Conservation (phyloP, 2,888 invertebrate species). For the Megaustenia siamemsis region DNA sequence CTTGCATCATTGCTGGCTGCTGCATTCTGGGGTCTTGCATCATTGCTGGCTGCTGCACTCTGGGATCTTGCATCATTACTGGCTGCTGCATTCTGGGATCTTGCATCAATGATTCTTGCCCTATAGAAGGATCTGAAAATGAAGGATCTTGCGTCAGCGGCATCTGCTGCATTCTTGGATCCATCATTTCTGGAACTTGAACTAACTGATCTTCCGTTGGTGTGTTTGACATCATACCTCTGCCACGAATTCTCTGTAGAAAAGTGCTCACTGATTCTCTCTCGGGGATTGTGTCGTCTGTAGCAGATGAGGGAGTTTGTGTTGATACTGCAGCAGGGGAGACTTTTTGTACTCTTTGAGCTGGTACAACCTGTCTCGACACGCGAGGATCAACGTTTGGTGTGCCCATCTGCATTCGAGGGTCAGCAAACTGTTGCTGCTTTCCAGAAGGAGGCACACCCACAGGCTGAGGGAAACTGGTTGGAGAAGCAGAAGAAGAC, state of each 20-base stretch:
- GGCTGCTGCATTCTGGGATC: background rate
- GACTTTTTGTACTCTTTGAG: background rate
- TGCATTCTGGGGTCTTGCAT: background rate
- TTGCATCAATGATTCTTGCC: background rate
- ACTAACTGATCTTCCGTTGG: background rate
- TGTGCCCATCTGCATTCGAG: background rate
- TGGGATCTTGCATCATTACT: background rate
- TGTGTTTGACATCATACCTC: background rate
- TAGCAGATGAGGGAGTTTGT: background rate
- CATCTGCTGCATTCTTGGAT: background rate
- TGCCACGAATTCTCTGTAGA: background rate
- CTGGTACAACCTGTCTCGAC: background rate
- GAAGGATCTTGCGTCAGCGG: background rate
- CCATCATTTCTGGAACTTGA: background rate
- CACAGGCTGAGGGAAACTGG: background rate
- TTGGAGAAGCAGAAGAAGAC: background rate
- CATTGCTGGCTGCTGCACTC: background rate
- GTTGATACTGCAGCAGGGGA: background rate
- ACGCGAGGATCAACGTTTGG: constrained; percentile 12
- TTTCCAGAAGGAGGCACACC: background rate
- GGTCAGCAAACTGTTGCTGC: background rate
- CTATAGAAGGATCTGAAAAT: no score
- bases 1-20: background rate
- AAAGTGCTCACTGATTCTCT: background rate
- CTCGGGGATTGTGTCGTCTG: background rate